Base-by-base conservation (phyloP, 2,888 invertebrate genomes). In the Periphyllus acericola region DNA sequence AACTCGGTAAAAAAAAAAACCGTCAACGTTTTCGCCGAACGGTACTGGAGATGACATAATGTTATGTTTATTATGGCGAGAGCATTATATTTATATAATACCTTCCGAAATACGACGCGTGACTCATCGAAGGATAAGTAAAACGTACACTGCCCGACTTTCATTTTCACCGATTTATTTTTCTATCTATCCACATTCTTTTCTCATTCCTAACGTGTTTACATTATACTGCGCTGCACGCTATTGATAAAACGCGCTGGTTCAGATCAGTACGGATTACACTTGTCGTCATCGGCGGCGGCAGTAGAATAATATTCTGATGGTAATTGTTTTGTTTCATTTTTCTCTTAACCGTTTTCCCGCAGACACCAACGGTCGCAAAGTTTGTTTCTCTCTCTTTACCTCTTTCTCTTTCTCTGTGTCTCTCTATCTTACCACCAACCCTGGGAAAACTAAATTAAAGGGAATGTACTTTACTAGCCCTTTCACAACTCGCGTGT, bases 401-500 rank as follows among this genome's bases (percentile, higher is more conserved):
- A n/a, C n/a, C 8, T 60, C 25, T 25, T 19, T 40, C n/a, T 29
- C 66, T 80, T 25, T 66, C n/a, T 46, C 29, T 32, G 8, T 14
- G 36, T 8, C 21, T 25, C 34, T 52, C 8, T 32, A 34, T 32
- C 21, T 79, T 34, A n/a, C 21, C 14, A 5, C 66, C 40, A 32
- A 21, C 40, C 29, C 21, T 4, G 14, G 29, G 11, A 75, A 17
- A 84, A 78, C 40, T n/a, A n/a, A n/a, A n/a, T n/a, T n/a, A n/a
- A n/a, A n/a, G n/a, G n/a, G n/a, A 78, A 68, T 25, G 32, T 66
- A 32, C 78, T 84, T 25, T 21, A 6, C 25, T 1, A 60, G 60
- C 25, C 21, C 78, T 79, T 71, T 85, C 34, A n/a, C 52, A 36
- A 52, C 46, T 78, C 29, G 71, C 52, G 71, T 55, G 55, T 36